Conservation (phyloP, 2,113 vertebrate species). For the Eurystomus gularis region DNA sequence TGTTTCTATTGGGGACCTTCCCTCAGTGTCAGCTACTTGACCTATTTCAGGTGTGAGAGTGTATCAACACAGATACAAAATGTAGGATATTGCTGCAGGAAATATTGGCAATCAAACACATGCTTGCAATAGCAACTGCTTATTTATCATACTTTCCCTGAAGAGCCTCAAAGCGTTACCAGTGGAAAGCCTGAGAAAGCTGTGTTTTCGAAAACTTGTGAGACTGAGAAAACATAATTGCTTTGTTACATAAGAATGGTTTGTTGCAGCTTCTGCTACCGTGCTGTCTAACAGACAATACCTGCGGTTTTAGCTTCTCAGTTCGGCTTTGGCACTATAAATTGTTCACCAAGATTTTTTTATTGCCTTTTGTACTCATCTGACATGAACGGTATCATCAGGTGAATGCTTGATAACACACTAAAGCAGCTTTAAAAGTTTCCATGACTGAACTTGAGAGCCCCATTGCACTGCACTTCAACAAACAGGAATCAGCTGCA, state of each 20-base stretch:
- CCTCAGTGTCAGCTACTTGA: not conserved
- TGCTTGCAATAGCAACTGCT: not conserved
- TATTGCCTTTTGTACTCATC: not conserved
- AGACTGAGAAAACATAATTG: constrained; percentile 33
- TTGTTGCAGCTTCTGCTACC: constrained; percentile 19
- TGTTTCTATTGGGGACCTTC: not conserved
- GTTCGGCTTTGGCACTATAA: not conserved
- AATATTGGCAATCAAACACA: not conserved
- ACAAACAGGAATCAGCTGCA: not conserved
- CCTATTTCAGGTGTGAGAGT: not conserved
- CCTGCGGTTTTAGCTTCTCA: not conserved
- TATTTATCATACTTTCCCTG: constrained; percentile 22
- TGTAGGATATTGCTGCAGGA: not conserved
- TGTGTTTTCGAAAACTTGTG: constrained; percentile 29
- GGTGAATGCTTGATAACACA: not conserved
- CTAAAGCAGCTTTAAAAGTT: not conserved
- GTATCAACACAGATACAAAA: not conserved
- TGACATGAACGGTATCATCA: not conserved
- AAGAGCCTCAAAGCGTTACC: constrained; percentile 1
- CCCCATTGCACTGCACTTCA: not conserved
- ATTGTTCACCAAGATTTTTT: not conserved
- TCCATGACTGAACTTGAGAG: not conserved
- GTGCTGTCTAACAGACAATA: not conserved
- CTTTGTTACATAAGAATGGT: not conserved
- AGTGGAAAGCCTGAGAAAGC: constrained; percentile 9